These are phyloP conservation scores for Cataglyphis livida DNA, from an alignment of 2,888 invertebrate species.

Conservation along the genomic window DNA sequence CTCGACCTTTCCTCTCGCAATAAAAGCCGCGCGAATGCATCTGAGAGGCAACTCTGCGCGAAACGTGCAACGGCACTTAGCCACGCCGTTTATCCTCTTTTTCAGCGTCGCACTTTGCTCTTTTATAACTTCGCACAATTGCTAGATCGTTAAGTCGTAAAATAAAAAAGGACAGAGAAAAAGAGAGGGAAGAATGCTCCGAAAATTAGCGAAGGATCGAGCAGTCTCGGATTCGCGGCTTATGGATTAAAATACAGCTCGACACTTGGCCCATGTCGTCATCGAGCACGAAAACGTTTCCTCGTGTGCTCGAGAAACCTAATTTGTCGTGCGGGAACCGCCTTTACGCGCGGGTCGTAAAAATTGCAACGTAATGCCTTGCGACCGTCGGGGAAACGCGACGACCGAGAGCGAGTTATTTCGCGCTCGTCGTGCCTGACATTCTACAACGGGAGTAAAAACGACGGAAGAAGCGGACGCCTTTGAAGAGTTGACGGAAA, in stretches of 20 bases:
- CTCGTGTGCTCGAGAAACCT: constrained; percentile 53
- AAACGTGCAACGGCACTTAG: constrained; percentile 43
- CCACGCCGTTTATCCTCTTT: constrained; percentile 39
- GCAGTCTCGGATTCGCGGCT: constrained; percentile 16
- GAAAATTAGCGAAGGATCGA: neutral
- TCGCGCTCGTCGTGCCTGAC: constrained; percentile 54
- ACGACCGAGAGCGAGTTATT: constrained; percentile 65
- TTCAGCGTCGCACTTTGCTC: constrained; percentile 24
- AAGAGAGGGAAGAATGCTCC: neutral
- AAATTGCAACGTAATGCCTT: constrained; percentile 63
- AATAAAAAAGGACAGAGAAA: neutral
- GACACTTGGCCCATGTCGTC: neutral
- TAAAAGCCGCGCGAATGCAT: constrained; percentile 27
- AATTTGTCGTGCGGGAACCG: constrained; percentile 61
- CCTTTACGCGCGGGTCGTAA: constrained; percentile 58
- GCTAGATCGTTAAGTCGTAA: constrained; percentile 39
- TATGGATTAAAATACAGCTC: constrained; percentile 22
- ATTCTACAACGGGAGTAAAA: constrained; percentile 57
- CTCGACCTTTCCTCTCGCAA: neutral
- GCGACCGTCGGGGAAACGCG: constrained; percentile 33
- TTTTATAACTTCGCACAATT: constrained; percentile 34
- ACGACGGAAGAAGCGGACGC: constrained; percentile 42
- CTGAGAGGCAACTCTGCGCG: neutral
- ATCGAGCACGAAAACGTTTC: constrained; percentile 47
- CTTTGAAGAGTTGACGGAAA: constrained; percentile 62